A percentile compares a stretch with the other conserved stretches of the same genome.
These are phyloP conservation scores for Corvus hawaiiensis DNA, from an alignment of 2,113 vertebrate genomes.

Conservation along the genomic window DNA sequence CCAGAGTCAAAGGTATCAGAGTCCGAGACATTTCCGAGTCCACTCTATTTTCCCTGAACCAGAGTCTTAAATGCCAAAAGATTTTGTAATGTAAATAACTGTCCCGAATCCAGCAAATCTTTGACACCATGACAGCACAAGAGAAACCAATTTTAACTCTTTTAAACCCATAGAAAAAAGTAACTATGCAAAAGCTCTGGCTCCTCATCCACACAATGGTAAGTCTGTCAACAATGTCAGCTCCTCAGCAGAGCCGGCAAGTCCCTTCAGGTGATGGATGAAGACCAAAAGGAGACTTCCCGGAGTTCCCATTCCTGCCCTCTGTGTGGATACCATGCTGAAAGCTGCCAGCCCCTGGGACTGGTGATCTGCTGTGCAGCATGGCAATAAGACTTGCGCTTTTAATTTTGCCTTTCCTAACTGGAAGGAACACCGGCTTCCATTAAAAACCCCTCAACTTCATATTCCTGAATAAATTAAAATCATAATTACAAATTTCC, in stretches of 20 bases:
- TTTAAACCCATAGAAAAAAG: background rate
- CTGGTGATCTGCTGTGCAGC: background rate
- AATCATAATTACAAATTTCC: background rate
- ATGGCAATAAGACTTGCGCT: background rate
- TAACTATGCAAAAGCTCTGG: background rate
- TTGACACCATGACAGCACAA: background rate
- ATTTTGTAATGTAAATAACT: background rate
- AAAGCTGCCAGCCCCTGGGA: background rate
- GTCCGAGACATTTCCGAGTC: background rate
- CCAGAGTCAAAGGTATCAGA: background rate
- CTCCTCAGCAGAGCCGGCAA: background rate
- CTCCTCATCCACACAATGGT: background rate
- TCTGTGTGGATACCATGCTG: background rate
- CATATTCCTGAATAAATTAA: background rate
- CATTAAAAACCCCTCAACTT: background rate
- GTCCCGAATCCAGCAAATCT: background rate
- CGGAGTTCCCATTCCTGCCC: background rate
- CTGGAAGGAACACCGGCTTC: background rate
- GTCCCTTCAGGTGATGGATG: background rate
- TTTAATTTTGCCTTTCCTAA: background rate
- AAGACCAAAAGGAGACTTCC: background rate
- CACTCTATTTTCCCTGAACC: background rate
- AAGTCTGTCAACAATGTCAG: rapidly evolving
- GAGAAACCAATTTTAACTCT: background rate
- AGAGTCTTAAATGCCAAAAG: background rate